phyloP scores from a whole-genome alignment of 1,140 invertebrate species.

The Linepithema humile region DNA sequence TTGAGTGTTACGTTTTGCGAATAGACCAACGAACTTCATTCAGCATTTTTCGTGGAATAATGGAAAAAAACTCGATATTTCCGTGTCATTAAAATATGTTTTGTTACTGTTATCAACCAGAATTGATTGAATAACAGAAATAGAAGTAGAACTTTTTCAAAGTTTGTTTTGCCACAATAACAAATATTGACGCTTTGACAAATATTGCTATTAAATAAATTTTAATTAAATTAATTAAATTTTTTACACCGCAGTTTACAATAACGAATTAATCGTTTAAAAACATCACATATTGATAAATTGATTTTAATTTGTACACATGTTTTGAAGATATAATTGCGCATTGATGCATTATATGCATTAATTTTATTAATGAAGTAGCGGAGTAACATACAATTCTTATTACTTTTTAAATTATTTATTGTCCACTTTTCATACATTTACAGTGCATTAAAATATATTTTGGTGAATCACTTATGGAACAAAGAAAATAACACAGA shows the following conservation, averaged over 20 bases:
- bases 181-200: background rate
- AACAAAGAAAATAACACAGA: background rate
- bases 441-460: background rate
- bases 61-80: background rate
- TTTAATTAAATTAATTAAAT: no score
- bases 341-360: background rate
- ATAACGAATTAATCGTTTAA: background rate
- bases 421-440: no score
- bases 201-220: background rate
- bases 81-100: background rate
- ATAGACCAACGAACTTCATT: slow-evolving; percentile 6
- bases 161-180: background rate
- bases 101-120: background rate
- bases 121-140: background rate
- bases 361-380: background rate
- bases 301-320: no score
- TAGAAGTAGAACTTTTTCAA: background rate
- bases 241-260: background rate
- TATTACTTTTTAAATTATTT: no score
- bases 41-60: background rate
- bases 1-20: slow-evolving; percentile 18
- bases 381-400: background rate
- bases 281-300: background rate
- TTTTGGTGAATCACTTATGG: background rate
- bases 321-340: background rate